These are phyloP conservation scores for Andricus curvator DNA, from an alignment of 2,888 invertebrate species.

Conservation along the genomic window DNA sequence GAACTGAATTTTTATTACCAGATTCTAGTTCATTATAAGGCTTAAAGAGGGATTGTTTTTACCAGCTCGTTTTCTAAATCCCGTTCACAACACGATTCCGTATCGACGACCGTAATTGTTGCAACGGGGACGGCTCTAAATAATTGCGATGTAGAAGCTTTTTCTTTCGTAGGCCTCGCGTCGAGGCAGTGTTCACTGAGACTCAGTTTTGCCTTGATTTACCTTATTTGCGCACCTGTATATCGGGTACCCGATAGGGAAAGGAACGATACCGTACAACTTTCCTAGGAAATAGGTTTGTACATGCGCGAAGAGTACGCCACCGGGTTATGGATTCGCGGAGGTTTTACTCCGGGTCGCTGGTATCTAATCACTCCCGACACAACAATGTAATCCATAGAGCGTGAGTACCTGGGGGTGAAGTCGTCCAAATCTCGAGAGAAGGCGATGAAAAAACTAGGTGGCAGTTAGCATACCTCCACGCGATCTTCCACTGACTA, in stretches of 20 bases:
- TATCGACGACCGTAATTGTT: conserved; percentile 36
- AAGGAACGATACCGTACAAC: conserved; percentile 29
- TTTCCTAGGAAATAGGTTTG: conserved; percentile 12
- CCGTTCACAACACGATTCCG: conserved; percentile 29
- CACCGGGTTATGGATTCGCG: conserved; percentile 16
- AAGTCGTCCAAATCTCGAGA: conserved; percentile 31
- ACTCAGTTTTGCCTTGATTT: conserved; percentile 37
- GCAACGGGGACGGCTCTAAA: conserved; percentile 38
- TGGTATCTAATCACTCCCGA: conserved; percentile 12
- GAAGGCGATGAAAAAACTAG: conserved; percentile 41
- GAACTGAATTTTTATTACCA: conserved; percentile 25
- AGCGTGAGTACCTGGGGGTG: neutral
- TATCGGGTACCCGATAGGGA: conserved; percentile 33
- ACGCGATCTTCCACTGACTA: conserved; percentile 54
- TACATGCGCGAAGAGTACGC: conserved; percentile 25
- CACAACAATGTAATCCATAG: neutral
- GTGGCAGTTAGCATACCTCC: conserved; percentile 57
- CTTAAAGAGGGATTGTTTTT: conserved; percentile 25
- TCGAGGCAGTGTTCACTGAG: conserved; percentile 26
- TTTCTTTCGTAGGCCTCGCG: conserved; percentile 26
- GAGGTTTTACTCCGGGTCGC: conserved; percentile 16
- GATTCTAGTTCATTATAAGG: conserved; percentile 27
- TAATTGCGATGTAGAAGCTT: conserved; percentile 36
- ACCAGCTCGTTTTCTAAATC: conserved; percentile 30
- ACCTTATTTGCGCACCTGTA: conserved; percentile 40